These are phyloP conservation scores for Callorhinus ursinus DNA, from an alignment of 2,113 vertebrate species.

Conservation along the genomic window DNA sequence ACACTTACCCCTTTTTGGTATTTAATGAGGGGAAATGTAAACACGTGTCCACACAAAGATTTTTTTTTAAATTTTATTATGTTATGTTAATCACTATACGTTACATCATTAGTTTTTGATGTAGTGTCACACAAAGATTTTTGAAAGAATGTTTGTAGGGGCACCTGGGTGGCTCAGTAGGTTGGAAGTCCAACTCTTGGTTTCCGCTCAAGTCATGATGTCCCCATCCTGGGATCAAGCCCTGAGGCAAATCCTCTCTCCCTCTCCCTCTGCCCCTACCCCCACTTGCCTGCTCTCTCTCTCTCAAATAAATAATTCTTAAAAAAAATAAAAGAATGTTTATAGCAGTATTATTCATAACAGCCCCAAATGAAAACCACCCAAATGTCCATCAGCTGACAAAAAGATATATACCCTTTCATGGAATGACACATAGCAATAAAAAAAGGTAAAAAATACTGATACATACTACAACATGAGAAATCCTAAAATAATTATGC, in stretches of 20 bases:
- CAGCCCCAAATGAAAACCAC: neutral
- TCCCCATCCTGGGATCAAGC: neutral
- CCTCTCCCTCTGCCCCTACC: neutral
- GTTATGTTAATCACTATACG: too few relatives aligned
- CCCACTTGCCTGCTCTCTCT: neutral
- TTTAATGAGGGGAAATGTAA: neutral
- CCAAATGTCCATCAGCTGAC: neutral
- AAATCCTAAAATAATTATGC: neutral
- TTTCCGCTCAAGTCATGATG: neutral
- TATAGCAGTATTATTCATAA: neutral
- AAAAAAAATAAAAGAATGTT: neutral
- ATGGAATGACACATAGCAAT: neutral
- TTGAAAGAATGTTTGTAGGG: neutral
- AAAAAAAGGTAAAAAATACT: neutral
- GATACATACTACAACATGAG: neutral
- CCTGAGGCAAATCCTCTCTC: neutral
- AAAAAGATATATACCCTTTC: neutral
- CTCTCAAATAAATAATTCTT: neutral
- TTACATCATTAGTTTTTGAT: too few relatives aligned
- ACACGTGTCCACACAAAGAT: neutral
- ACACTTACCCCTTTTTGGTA: neutral
- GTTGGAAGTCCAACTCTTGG: neutral
- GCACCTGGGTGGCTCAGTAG: neutral
- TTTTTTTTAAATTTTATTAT: too few relatives aligned
- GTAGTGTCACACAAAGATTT: too few relatives aligned